phyloP scores from a whole-genome alignment of 2,888 invertebrate genomes.

The Aphodius granarius region DNA sequence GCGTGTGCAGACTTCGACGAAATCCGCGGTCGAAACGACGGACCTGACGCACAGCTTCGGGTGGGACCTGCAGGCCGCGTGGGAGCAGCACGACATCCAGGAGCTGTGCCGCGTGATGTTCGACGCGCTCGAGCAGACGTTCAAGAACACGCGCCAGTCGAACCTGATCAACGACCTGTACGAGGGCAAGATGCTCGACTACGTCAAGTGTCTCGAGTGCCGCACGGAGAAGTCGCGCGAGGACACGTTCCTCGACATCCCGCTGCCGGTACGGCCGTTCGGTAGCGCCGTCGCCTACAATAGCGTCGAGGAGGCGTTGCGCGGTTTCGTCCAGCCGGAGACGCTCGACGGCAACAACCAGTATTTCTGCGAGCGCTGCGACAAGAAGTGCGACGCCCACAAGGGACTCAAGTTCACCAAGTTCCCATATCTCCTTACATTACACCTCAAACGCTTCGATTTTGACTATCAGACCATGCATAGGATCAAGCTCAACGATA shows the following conservation, averaged over 20 bases:
- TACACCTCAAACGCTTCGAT: slow-evolving; percentile 88
- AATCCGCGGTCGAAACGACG: slow-evolving; percentile 81
- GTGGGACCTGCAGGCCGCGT: slow-evolving; percentile 87
- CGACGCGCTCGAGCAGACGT: slow-evolving; percentile 82
- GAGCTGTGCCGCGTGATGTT: slow-evolving; percentile 90
- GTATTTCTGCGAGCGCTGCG: slow-evolving; percentile 84
- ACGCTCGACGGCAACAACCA: slow-evolving; percentile 81
- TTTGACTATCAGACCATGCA: slow-evolving; percentile 85
- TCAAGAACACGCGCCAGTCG: slow-evolving; percentile 79
- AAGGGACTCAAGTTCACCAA: slow-evolving; percentile 85
- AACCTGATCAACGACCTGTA: slow-evolving; percentile 82
- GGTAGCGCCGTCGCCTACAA: slow-evolving; percentile 75
- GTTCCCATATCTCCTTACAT: slow-evolving; percentile 83
- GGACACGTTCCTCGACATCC: slow-evolving; percentile 84
- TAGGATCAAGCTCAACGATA: slow-evolving; percentile 85
- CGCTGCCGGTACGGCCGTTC: slow-evolving; percentile 81
- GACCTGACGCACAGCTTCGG: slow-evolving; percentile 86
- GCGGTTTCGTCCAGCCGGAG: slow-evolving; percentile 84
- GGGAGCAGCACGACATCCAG: slow-evolving; percentile 93
- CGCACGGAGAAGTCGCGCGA: slow-evolving; percentile 78
- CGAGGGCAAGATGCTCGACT: slow-evolving; percentile 78
- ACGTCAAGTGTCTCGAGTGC: slow-evolving; percentile 86
- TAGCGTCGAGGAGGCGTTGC: slow-evolving; percentile 79
- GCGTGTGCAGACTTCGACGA: slow-evolving; percentile 67
- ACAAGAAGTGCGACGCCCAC: slow-evolving; percentile 85